phyloP scores from a whole-genome alignment of 2,113 vertebrate species.

The Xyrauchen texanus region DNA sequence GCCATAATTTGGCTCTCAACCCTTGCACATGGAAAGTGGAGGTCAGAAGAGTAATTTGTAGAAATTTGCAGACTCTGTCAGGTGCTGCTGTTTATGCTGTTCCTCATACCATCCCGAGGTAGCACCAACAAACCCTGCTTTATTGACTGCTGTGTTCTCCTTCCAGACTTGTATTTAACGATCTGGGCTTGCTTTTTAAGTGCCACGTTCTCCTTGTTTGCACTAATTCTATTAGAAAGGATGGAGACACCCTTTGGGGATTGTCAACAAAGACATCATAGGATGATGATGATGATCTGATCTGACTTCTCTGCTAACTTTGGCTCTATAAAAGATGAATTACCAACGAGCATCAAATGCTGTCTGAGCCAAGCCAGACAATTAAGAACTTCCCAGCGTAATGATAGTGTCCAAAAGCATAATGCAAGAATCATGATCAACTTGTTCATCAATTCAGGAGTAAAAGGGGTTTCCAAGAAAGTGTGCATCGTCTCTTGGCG shows the following conservation, averaged over 20 bases:
- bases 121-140: constrained; percentile 14
- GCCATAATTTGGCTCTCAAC: constrained; percentile 30
- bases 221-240: constrained; percentile 35
- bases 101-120: constrained; percentile 34
- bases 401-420: constrained; percentile 50
- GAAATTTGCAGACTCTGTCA: constrained; percentile 23
- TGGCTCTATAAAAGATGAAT: constrained; percentile 52
- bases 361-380: constrained; percentile 48
- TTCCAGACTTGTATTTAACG: too few species aligned
- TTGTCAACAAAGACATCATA: background rate
- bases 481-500: background rate
- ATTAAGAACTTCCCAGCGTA: constrained; percentile 49
- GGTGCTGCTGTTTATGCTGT: background rate
- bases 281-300: constrained; percentile 30
- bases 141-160: background rate
- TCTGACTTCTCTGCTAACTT: constrained; percentile 45
- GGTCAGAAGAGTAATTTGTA: constrained; percentile 40
- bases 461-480: background rate
- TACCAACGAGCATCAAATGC: constrained; percentile 45
- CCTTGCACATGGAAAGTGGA: constrained; percentile 34
- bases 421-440: constrained; percentile 45
- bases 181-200: constrained; percentile 23
- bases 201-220: background rate
- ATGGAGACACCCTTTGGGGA: background rate
- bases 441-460: constrained; percentile 24